Conservation (phyloP, 1,140 invertebrate species). For the Drosophila sulfurigaster region DNA sequence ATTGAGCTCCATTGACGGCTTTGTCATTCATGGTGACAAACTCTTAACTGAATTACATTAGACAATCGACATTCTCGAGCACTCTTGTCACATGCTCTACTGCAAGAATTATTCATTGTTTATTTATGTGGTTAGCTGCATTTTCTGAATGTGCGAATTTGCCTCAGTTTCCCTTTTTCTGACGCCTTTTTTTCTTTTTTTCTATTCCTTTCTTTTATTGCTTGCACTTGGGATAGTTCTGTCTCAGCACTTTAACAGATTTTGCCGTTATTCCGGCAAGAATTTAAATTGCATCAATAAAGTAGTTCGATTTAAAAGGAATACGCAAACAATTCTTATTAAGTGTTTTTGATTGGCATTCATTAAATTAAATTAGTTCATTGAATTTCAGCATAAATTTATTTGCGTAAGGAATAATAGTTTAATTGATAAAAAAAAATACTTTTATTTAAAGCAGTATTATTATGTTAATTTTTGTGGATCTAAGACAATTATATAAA, state of each 20-base stretch:
- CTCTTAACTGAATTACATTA: constrained; percentile 9
- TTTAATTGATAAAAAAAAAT: background rate
- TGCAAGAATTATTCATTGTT: constrained; percentile 18
- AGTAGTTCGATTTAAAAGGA: no score
- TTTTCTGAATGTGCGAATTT: background rate
- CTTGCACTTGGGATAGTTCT: background rate
- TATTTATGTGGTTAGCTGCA: constrained; percentile 2
- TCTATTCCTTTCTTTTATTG: background rate
- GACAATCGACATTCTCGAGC: constrained; percentile 1
- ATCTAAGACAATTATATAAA: no score
- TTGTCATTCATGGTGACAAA: constrained; percentile 18
- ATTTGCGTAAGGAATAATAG: background rate
- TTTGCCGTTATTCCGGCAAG: no score
- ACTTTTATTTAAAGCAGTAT: background rate
- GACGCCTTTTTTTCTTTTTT: background rate
- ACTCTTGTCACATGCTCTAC: constrained; percentile 1
- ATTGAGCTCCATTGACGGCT: background rate
- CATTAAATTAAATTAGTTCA: background rate
- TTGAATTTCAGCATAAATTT: background rate
- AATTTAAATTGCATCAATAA: no score
- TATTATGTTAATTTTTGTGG: no score
- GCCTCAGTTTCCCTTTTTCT: background rate
- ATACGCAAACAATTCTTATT: background rate
- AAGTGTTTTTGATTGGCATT: background rate
- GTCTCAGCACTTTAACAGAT: background rate